Conservation (phyloP, 2,113 vertebrate species). For the Ginglymostoma cirratum region DNA sequence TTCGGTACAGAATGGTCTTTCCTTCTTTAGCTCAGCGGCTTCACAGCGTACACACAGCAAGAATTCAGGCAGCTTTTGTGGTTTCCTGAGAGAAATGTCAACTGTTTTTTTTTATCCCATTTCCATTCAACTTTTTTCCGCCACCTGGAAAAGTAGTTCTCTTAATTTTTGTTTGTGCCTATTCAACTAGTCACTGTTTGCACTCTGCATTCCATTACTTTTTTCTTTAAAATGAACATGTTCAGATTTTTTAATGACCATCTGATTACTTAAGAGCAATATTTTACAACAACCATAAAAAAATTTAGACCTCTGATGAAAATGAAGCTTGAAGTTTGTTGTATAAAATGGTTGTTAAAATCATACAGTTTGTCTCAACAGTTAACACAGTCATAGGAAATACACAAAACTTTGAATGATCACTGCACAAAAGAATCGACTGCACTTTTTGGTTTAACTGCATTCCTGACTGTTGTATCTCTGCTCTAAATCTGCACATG, state of each 20-base stretch:
- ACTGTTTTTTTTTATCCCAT: not conserved
- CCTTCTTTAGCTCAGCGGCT: not conserved
- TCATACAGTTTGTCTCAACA: not conserved
- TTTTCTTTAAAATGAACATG: not conserved
- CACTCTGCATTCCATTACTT: not conserved
- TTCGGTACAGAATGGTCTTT: constrained; percentile 14
- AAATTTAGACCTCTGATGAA: not conserved
- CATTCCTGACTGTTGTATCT: not conserved
- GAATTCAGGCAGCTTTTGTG: constrained; percentile 16
- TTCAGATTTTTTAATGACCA: not conserved
- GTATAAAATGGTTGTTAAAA: not conserved
- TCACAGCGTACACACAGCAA: not conserved
- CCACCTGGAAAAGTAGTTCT: constrained; percentile 26
- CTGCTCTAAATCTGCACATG: not conserved
- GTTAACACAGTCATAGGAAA: not conserved
- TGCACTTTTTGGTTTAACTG: not conserved
- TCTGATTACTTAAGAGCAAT: not conserved
- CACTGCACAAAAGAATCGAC: not conserved
- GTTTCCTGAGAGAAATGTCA: constrained; percentile 11
- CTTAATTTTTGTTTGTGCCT: not conserved
- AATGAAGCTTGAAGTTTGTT: not conserved
- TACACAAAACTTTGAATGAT: not conserved
- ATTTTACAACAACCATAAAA: not conserved
- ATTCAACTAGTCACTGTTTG: not conserved
- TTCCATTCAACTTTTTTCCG: not conserved